phyloP scores from a whole-genome alignment of 1,140 invertebrate species.

The Atta cephalotes region DNA sequence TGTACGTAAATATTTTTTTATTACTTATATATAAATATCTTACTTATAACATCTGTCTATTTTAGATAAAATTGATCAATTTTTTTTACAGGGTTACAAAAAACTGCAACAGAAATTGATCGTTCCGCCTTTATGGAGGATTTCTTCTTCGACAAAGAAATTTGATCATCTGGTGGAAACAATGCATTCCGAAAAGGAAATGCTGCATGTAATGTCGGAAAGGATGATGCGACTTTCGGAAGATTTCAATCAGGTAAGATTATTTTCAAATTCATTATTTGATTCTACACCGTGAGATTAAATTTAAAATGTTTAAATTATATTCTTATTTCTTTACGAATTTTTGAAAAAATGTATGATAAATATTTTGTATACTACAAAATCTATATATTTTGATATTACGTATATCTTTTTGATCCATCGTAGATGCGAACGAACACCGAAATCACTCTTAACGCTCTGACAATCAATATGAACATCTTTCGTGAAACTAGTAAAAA shows the following conservation, averaged over 20 bases:
- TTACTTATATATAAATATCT: not conserved
- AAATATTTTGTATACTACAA: not conserved
- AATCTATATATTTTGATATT: conserved; percentile 5
- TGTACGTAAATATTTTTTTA: conserved; percentile 6
- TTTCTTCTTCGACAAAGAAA: conserved; percentile 33
- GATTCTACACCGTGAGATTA: not conserved
- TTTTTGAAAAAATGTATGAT: not conserved
- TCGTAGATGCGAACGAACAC: conserved; percentile 68
- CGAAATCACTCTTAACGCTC: conserved; percentile 56
- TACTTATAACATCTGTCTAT: not conserved
- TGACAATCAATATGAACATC: conserved; percentile 69
- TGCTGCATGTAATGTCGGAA: conserved; percentile 68
- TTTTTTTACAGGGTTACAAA: conserved; percentile 58
- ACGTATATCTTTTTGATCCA: conserved; percentile 14
- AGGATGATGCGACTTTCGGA: conserved; percentile 71
- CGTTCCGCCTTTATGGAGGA: not conserved
- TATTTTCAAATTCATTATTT: not conserved
- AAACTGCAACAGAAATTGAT: conserved; percentile 15
- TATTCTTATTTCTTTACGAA: no score
- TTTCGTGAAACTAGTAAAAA: conserved; percentile 66
- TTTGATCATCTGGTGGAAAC: conserved; percentile 50
- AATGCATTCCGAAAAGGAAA: conserved; percentile 71
- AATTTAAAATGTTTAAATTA: not conserved
- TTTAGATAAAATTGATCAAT: conserved; percentile 5
- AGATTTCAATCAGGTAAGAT: conserved; percentile 73